phyloP scores from a whole-genome alignment of 92 coral and sea anemone genomes.

The Umimayanthus chanpuru region DNA sequence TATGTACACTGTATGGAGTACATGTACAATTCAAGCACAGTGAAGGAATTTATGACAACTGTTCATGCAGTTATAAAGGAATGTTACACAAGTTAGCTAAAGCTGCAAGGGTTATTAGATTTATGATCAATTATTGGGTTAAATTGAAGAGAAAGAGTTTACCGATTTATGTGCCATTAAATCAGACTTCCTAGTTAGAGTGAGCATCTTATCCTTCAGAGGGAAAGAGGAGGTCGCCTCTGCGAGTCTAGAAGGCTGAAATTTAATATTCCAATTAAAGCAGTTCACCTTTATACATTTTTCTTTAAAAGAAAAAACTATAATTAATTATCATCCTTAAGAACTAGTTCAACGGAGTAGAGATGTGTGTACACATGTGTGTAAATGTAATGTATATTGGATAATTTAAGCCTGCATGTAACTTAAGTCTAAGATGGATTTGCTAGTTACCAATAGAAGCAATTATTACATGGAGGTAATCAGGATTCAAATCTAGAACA shows the following conservation, averaged over 20 bases:
- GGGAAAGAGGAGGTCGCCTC: slow-evolving; percentile 25
- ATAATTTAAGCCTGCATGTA: too few species aligned
- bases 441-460: too few species aligned
- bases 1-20: too few species aligned
- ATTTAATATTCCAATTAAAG: not conserved
- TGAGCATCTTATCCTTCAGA: slow-evolving; percentile 35
- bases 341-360: too few species aligned
- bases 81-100: not conserved
- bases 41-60: not conserved
- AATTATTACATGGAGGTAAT: too few species aligned
- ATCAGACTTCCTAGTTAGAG: slow-evolving; percentile 38
- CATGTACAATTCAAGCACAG: not conserved
- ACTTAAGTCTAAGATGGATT: too few species aligned
- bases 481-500: too few species aligned
- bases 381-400: too few species aligned
- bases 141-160: not conserved
- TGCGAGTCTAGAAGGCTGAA: slow-evolving; percentile 30
- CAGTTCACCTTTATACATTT: not conserved
- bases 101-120: not conserved
- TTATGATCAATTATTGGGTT: not conserved
- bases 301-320: not conserved
- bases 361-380: too few species aligned
- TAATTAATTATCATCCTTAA: too few species aligned
- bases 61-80: not conserved
- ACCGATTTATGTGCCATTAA: slow-evolving; percentile 30